These are phyloP conservation scores for Tragopan temminckii DNA, from an alignment of 2,797 vertebrate species.

Conservation along the genomic window DNA sequence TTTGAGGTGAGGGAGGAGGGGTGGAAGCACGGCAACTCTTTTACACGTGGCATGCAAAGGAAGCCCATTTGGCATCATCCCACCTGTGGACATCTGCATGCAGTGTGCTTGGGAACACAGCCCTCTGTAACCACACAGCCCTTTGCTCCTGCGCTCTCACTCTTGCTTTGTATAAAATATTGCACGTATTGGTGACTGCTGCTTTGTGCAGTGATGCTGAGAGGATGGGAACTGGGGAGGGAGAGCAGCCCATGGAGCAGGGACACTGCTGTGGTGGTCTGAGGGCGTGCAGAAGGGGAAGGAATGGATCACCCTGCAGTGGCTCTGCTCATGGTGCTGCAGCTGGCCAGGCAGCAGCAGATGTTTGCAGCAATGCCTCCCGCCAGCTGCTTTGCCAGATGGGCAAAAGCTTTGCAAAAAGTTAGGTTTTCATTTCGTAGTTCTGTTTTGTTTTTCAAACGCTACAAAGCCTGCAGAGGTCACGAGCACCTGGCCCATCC, in stretches of 20 bases:
- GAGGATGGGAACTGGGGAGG: neutral
- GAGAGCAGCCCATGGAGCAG: neutral
- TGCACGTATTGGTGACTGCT: neutral
- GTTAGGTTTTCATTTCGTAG: neutral
- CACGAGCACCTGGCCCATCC: neutral
- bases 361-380: neutral
- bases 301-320: neutral
- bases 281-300: neutral
- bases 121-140: neutral
- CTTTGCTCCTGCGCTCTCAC: neutral
- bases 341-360: neutral
- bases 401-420: neutral
- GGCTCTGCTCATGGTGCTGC: neutral
- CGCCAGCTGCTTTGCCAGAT: neutral
- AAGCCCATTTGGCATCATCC: neutral
- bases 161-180: neutral
- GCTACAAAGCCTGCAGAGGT: neutral
- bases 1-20: neutral
- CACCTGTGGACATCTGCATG: neutral
- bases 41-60: neutral
- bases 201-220: neutral
- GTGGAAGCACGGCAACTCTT: neutral
- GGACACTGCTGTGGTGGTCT: neutral
- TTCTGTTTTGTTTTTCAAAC: neutral
- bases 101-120: neutral